Base-by-base conservation (phyloP, 2,113 vertebrate species). In the Gymnarchus niloticus region DNA sequence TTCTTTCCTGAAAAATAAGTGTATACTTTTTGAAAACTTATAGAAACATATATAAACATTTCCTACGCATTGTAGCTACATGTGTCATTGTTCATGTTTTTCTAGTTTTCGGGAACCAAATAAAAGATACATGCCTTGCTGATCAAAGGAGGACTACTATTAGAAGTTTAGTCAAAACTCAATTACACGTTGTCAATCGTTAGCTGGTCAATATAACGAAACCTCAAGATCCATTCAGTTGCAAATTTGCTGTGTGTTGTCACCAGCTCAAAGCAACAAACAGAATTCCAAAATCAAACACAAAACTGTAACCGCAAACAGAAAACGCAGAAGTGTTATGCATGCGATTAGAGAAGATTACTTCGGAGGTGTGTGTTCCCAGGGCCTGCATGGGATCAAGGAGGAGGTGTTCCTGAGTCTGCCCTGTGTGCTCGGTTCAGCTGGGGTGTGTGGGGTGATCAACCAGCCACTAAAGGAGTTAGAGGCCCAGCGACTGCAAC, bases 351-450 rank as follows among this genome's bases (percentile, higher is more conserved):
- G 46, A 80, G 1, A 9, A 44, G n/a, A 49, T 48, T 19, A 49
- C n/a, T 37, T 81, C 25, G 0, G n/a, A 2, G 52, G 5, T 28
- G 49, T 81, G 28, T 28, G 9, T 85, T 69, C 49, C 10, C 78
- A 88, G 87, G 87, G 46, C 49, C 44, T 86, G 21, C 87, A 88
- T 19, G 87, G 81, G 10, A 87, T 88, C 9, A 80, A 37, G 10
- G 85, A 88, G 28, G 85, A 87, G n/a, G 87, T 88, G 41, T 88
- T 88, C 51, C 85, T 88, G 19, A 86, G 84, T 21, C 14, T 88
- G 25, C 87, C 87, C 23, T 88, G 85, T 41, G 82, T 86, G 61
- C 46, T 88, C 81, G 87, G 87, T 52, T 88, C 81, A 46, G 17
- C 82, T 12, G 87, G 87, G 44, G 87, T 88, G 25, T 88, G 85